A percentile compares a stretch with the other conserved stretches of the same genome.
Evolutionary conservation across 1,140 invertebrate species (phyloP).

Genomic region (Drosophila bifasciata): DNA sequence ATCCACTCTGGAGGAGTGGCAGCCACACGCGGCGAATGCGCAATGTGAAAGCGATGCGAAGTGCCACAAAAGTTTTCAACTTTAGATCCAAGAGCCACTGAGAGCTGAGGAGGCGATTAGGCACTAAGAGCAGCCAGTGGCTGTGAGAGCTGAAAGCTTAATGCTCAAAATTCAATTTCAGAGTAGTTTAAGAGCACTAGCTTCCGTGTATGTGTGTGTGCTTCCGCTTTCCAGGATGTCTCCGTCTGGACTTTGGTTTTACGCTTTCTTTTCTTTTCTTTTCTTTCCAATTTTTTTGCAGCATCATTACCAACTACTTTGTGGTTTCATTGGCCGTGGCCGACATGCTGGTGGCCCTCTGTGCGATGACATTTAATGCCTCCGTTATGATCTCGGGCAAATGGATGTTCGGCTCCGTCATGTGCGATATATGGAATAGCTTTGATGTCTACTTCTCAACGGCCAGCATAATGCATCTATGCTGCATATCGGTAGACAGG

Average conservation of each 20-base stretch:
- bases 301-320: slow-evolving; percentile 97
- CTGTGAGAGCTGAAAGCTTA: slow-evolving; percentile 16
- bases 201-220: not conserved
- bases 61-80: slow-evolving; percentile 28
- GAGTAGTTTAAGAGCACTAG: not conserved
- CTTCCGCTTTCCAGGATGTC: not conserved
- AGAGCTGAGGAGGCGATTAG: slow-evolving; percentile 28
- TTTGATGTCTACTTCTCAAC: slow-evolving; percentile 98
- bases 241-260: slow-evolving; percentile 1
- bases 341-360: slow-evolving; percentile 95
- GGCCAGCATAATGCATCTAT: slow-evolving; percentile 93
- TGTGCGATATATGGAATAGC: slow-evolving; percentile 98
- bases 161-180: slow-evolving; percentile 40
- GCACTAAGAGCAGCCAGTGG: slow-evolving; percentile 14
- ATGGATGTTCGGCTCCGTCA: slow-evolving; percentile 95
- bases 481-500: slow-evolving; percentile 93
- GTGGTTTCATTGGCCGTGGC: slow-evolving; percentile 95
- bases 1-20: slow-evolving; percentile 49
- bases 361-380: slow-evolving; percentile 97
- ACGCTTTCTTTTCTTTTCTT: not conserved
- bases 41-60: slow-evolving; percentile 22
- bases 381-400: slow-evolving; percentile 91
- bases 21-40: slow-evolving; percentile 57
- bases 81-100: slow-evolving; percentile 1
- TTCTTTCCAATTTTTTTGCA: no score